Percentiles rank a stretch among this genome's conserved stretches.
These are phyloP conservation scores for Pogonophryne albipinna DNA, from an alignment of 2,797 vertebrate species.

Conservation along the genomic window DNA sequence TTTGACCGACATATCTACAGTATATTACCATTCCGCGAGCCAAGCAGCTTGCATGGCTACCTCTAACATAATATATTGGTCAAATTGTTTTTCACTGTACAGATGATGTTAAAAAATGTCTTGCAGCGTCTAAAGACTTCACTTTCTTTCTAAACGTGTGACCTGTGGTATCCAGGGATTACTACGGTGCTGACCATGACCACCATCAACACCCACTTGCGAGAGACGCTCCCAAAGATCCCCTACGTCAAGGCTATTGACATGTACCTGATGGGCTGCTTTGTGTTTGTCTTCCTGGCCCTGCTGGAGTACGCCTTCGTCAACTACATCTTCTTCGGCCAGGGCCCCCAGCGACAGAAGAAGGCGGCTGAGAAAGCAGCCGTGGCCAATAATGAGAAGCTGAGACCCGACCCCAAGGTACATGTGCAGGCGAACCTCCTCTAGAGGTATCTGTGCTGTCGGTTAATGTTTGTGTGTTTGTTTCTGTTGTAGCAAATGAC, in stretches of 20 bases:
- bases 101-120: conserved; percentile 20
- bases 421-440: conserved; percentile 21
- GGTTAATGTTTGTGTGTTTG: conserved; percentile 70
- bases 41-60: neutral
- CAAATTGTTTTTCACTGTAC: neutral
- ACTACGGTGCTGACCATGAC: conserved; percentile 99
- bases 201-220: conserved; percentile 98
- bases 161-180: conserved; percentile 88
- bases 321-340: conserved; percentile 99
- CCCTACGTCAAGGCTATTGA: conserved; percentile 99
- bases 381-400: conserved; percentile 95
- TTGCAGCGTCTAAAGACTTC: neutral
- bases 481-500: conserved; percentile 75
- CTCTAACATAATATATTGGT: neutral
- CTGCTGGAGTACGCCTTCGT: conserved; percentile 97
- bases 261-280: conserved; percentile 99
- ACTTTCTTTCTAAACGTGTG: conserved; percentile 55
- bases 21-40: neutral
- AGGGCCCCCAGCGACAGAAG: conserved; percentile 97
- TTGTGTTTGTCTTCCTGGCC: conserved; percentile 98
- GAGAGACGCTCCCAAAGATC: conserved; percentile 99
- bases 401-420: conserved; percentile 97
- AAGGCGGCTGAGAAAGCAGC: conserved; percentile 97
- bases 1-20: neutral
- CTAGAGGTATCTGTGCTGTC: conserved; percentile 66